Percentiles rank a stretch among this genome's conserved stretches.
These are phyloP conservation scores for Syngnathus rostellatus DNA, from an alignment of 2,797 vertebrate genomes.

Conservation along the genomic window DNA sequence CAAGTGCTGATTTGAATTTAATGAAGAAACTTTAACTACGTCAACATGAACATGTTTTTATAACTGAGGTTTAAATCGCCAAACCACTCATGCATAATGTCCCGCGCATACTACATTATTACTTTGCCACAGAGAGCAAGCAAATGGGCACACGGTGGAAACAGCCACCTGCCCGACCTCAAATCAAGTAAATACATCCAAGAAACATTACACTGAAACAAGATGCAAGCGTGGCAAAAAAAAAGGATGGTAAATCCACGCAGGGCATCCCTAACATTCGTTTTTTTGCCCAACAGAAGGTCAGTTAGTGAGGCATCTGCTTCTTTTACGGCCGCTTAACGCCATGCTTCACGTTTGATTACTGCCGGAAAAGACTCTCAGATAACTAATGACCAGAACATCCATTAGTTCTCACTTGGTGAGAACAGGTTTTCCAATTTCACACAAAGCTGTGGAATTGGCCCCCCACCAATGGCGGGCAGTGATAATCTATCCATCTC, in stretches of 20 bases:
- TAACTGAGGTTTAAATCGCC: background rate
- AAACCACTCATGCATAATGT: background rate
- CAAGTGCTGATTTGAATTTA: background rate
- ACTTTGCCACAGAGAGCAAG: background rate
- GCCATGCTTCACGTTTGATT: constrained; percentile 96
- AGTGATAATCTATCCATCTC: constrained; percentile 74
- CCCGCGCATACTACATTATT: background rate
- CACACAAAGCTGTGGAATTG: constrained; percentile 78
- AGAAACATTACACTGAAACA: constrained; percentile 47
- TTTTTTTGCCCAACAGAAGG: constrained; percentile 89
- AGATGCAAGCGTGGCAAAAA: constrained; percentile 36
- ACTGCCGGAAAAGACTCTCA: constrained; percentile 89
- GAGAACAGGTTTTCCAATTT: constrained; percentile 88
- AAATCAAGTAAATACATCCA: constrained; percentile 55
- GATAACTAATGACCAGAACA: constrained; percentile 96
- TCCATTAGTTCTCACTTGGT: constrained; percentile 83
- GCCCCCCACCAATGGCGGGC: constrained; percentile 66
- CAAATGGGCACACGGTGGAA: background rate
- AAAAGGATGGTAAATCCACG: constrained; percentile 10
- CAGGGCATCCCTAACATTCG: constrained; percentile 67
- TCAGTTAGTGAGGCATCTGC: constrained; percentile 95
- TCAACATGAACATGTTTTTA: background rate
- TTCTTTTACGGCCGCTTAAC: constrained; percentile 92
- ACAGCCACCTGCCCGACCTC: constrained; percentile 32
- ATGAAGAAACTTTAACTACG: background rate